Conservation (phyloP, 2,797 vertebrate species). For the Trematomus bernacchii region DNA sequence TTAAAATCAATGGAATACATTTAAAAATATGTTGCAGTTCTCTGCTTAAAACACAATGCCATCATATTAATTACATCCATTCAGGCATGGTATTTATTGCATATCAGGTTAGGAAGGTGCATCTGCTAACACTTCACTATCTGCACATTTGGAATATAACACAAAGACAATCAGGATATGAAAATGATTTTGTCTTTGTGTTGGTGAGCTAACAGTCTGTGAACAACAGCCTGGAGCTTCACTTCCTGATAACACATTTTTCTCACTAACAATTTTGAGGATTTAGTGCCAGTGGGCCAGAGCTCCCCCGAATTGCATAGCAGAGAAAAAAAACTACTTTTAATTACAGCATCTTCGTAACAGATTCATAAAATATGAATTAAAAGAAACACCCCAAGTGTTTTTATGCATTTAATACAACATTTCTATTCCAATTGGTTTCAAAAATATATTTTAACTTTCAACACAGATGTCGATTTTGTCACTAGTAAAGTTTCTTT, state of each 20-base stretch:
- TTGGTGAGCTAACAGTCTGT: neutral
- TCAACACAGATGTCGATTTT: neutral
- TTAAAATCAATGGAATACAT: too few species aligned
- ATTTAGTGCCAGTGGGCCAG: neutral
- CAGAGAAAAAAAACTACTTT: neutral
- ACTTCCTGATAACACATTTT: constrained; percentile 6
- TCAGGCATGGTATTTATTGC: neutral
- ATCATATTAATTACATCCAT: too few species aligned
- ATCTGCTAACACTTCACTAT: neutral
- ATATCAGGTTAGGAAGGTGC: neutral
- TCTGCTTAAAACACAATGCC: neutral
- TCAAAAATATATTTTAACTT: neutral
- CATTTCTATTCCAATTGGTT: too few species aligned
- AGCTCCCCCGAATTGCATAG: neutral
- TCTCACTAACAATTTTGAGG: neutral
- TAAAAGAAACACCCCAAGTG: too few species aligned
- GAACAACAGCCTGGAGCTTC: constrained; percentile 12
- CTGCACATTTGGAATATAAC: too few species aligned
- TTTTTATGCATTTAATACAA: too few species aligned
- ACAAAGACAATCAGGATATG: neutral
- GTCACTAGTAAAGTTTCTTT: too few species aligned
- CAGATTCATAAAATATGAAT: neutral
- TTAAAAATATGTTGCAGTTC: too few species aligned
- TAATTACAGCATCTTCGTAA: neutral
- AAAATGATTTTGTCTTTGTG: neutral